Evolutionary conservation across 2,888 invertebrate species (phyloP), one percentile per base, ranked within the genome.

Genomic region (Bombylius discolor): DNA sequence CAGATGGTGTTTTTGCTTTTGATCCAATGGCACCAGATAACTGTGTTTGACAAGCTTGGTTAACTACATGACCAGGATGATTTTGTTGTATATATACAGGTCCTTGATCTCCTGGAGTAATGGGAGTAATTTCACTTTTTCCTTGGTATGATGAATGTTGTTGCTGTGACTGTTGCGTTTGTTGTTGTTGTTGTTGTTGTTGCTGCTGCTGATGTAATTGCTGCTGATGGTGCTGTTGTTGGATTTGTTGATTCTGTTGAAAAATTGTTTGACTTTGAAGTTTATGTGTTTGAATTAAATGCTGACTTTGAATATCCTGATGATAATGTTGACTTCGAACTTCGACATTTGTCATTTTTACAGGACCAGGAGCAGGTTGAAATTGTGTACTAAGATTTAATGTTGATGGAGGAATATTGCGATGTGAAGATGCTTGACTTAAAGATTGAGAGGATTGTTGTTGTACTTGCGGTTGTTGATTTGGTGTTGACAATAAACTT

Each of bases 11-110:
- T 56, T 58, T 53, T 23, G 53, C 53, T 57, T 63, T 62, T 42
- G 32, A 52, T 13, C 56, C 58, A 31, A 57, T 54, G 0, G 70
- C 68, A 5, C 67, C 65, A 4, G 73, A 70, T 53, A 74, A 69
- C 63, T 74, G 74, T 3, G 74, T 74, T 58, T 74, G 74, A 36
- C 73, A 73, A 12, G 74, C 72, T 61, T 74, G 74, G 58, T 74
- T 74, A 36, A 73, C 70, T 32, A 74, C 73, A 59, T 73, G 72
- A 0, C 69, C 71, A 3, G 74, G 74, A 67, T 74, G 73, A 61
- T 74, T 74, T 61, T 74, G 74, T 49, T 74, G 73, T 48, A 74
- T 74, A 55, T 72, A 73, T 49, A 74, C 73, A 4, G 73, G 73
- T 39, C 71, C 71, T 42, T 70, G 71, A 49, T 73, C 73, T 47